Evolutionary conservation across 1,140 invertebrate genomes (phyloP).

Genomic region (Asbolus verrucosus): DNA sequence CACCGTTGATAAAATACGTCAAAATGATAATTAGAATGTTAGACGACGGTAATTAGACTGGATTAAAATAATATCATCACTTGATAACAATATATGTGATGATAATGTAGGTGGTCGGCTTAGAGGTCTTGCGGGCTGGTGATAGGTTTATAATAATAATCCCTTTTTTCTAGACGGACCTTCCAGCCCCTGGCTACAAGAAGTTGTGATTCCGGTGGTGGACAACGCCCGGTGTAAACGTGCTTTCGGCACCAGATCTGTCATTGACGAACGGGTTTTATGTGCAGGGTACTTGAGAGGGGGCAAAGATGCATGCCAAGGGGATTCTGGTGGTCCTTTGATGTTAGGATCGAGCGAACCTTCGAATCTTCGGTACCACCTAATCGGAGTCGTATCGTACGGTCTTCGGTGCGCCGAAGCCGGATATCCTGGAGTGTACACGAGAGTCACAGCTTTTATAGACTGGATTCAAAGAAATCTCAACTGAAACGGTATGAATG

Average conservation of each 20-base stretch:
- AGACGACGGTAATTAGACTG: no score
- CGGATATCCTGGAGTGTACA: constrained; percentile 82
- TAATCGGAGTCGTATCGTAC: constrained; percentile 81
- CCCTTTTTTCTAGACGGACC: constrained; percentile 73
- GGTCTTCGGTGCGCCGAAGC: constrained; percentile 79
- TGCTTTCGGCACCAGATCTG: constrained; percentile 70
- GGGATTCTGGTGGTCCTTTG: constrained; percentile 81
- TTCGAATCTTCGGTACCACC: constrained; percentile 68
- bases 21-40: no score
- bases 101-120: no score
- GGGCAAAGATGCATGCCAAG: constrained; percentile 86
- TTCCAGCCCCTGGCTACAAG: constrained; percentile 71
- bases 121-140: no score
- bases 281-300: constrained; percentile 81
- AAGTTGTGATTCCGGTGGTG: constrained; percentile 80
- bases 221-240: constrained; percentile 71
- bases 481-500: neutral
- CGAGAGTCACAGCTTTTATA: constrained; percentile 75
- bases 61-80: no score
- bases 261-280: constrained; percentile 75
- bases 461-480: constrained; percentile 71
- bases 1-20: no score
- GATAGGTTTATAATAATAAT: no score
- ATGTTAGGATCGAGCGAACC: no score
- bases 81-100: no score